phyloP scores from a whole-genome alignment of 2,113 vertebrate genomes.

The Epinephelus moara region DNA sequence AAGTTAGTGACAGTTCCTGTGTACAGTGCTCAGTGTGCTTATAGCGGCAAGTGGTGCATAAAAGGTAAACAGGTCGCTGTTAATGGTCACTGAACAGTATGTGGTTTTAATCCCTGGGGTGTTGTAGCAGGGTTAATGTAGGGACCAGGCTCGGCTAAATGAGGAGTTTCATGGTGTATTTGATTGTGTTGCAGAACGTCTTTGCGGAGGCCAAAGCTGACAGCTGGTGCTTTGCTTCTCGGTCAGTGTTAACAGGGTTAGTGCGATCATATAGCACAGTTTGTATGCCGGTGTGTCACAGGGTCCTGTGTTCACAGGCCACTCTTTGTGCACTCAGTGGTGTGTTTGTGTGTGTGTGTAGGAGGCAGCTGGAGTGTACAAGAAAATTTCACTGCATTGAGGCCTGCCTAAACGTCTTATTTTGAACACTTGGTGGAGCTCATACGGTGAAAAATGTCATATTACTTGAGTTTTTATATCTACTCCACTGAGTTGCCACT shows the following conservation, averaged over 20 bases:
- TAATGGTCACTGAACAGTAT: constrained; percentile 52
- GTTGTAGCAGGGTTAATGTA: constrained; percentile 60
- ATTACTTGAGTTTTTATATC: neutral
- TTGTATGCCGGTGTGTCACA: neutral
- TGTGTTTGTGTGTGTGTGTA: neutral
- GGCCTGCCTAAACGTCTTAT: neutral
- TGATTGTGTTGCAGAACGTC: constrained; percentile 29
- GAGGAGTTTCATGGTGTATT: constrained; percentile 36
- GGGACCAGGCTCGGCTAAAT: constrained; percentile 31
- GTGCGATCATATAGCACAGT: constrained; percentile 8
- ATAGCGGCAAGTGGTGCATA: constrained; percentile 21
- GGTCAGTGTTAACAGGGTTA: constrained; percentile 14
- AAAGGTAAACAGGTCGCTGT: constrained; percentile 62
- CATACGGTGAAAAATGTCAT: neutral
- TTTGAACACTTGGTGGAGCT: neutral
- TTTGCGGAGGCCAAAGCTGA: constrained; percentile 43
- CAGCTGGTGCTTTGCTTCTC: constrained; percentile 42
- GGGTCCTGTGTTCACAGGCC: neutral
- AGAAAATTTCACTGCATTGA: too few relatives aligned
- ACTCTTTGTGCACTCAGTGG: neutral
- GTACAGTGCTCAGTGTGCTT: neutral
- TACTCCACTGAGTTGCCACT: constrained; percentile 12
- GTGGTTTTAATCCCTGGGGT: constrained; percentile 42
- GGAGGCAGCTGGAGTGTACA: neutral
- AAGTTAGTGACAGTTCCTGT: constrained; percentile 4